phyloP scores from a whole-genome alignment of 2,888 invertebrate genomes.

The Euproctis similis region DNA sequence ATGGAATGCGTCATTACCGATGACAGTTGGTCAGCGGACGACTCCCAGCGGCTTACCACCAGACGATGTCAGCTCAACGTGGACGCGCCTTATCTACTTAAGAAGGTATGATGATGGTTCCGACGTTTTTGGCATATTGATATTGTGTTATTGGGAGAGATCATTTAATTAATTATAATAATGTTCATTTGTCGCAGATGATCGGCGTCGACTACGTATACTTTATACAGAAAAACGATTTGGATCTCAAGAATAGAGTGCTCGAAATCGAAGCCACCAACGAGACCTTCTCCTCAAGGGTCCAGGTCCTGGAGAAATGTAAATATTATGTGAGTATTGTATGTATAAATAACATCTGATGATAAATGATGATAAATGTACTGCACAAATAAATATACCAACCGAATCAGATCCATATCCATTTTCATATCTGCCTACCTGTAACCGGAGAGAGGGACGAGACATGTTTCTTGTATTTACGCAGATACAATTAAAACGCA shows the following conservation, averaged over 20 bases:
- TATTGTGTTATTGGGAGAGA: too few species aligned
- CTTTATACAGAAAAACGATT: constrained; percentile 92
- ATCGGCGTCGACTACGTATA: constrained; percentile 93
- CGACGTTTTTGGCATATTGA: too few species aligned
- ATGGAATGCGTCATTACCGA: constrained; percentile 88
- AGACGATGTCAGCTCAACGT: constrained; percentile 92
- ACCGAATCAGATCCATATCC: too few species aligned
- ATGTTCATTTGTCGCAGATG: constrained; percentile 79
- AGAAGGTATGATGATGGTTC: too few species aligned
- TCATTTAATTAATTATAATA: too few species aligned
- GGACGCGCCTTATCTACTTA: constrained; percentile 94
- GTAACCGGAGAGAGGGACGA: too few species aligned
- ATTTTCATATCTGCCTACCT: too few species aligned
- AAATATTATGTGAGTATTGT: constrained; percentile 88
- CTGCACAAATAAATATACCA: not conserved
- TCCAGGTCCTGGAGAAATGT: constrained; percentile 92
- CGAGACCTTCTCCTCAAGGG: constrained; percentile 90
- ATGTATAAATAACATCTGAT: too few species aligned
- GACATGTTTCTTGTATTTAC: too few species aligned
- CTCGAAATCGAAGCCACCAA: constrained; percentile 94
- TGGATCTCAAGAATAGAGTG: constrained; percentile 85
- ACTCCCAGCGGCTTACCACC: constrained; percentile 85
- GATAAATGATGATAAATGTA: not conserved
- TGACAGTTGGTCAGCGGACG: constrained; percentile 86
- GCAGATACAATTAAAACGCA: too few species aligned